Percentiles rank a stretch among this genome's conserved stretches.
These are phyloP conservation scores for Leptothorax acervorum DNA, from an alignment of 2,888 invertebrate genomes.

Conservation along the genomic window DNA sequence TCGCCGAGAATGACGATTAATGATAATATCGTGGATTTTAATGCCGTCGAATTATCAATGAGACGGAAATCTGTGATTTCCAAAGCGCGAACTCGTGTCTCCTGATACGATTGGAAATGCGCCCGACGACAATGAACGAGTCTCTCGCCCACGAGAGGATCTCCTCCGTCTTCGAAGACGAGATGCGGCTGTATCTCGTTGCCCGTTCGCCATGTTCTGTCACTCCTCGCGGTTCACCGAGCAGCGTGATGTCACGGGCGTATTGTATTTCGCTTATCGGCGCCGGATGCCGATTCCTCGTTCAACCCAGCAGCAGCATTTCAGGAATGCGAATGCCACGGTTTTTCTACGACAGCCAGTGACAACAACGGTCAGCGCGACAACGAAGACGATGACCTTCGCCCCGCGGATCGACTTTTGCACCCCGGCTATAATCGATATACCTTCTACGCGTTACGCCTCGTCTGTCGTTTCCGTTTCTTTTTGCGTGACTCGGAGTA, in stretches of 20 bases:
- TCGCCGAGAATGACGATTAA: not conserved
- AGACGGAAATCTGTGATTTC: not conserved
- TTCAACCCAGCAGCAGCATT: conserved; percentile 79
- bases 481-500: not conserved
- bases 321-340: conserved; percentile 79
- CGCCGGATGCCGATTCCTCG: conserved; percentile 78
- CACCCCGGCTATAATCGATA: conserved; percentile 44
- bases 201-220: conserved; percentile 23
- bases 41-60: not conserved
- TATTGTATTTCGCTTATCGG: conserved; percentile 84
- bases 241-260: conserved; percentile 81
- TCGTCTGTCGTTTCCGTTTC: conserved; percentile 29
- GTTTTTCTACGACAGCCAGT: conserved; percentile 70
- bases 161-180: conserved; percentile 37
- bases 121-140: not conserved
- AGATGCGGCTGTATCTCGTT: conserved; percentile 34
- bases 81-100: not conserved
- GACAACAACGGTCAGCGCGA: conserved; percentile 37
- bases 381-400: conserved; percentile 65
- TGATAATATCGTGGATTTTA: not conserved
- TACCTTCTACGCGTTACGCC: conserved; percentile 41
- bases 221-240: conserved; percentile 53
- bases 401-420: conserved; percentile 62
- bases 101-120: not conserved
- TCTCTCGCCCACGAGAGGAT: not conserved